phyloP scores from a whole-genome alignment of 2,113 vertebrate genomes.

The Apaloderma vittatum region DNA sequence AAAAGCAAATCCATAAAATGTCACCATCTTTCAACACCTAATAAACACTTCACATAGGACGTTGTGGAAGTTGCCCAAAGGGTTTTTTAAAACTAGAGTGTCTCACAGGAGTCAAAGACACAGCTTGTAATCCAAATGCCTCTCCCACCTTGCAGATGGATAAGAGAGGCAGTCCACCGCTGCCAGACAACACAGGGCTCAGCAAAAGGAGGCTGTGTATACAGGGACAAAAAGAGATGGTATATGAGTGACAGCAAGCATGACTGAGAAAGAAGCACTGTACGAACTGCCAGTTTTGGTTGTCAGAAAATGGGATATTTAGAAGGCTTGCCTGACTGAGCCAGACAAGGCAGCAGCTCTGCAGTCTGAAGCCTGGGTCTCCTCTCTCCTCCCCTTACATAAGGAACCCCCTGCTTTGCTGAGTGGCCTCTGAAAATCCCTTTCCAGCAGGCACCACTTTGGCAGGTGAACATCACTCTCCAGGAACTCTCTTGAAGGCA shows the following conservation, averaged over 20 bases:
- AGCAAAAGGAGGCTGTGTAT: too few species aligned
- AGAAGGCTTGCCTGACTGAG: not conserved
- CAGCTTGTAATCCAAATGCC: not conserved
- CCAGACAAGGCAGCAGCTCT: not conserved
- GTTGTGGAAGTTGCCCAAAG: not conserved
- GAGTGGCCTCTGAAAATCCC: not conserved
- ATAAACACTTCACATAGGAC: not conserved
- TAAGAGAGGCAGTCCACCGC: not conserved
- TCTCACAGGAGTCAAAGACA: not conserved
- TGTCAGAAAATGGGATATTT: not conserved
- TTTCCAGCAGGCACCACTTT: not conserved
- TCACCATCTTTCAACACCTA: slow-evolving; percentile 4
- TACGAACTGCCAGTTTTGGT: not conserved
- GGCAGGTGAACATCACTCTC: not conserved
- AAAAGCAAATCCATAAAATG: slow-evolving; percentile 42
- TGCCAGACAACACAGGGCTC: not conserved
- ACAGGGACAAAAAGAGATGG: not conserved
- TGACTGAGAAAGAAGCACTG: not conserved
- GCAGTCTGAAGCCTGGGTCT: not conserved
- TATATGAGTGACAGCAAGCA: not conserved
- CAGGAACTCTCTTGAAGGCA: not conserved
- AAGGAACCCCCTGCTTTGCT: too few species aligned
- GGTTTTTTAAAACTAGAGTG: not conserved
- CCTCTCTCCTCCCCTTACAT: not conserved
- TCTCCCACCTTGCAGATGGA: not conserved